A percentile compares a stretch with the other conserved stretches of the same genome.
Conservation (phyloP, 2,113 vertebrate genomes). For the Seriola rivoliana region DNA sequence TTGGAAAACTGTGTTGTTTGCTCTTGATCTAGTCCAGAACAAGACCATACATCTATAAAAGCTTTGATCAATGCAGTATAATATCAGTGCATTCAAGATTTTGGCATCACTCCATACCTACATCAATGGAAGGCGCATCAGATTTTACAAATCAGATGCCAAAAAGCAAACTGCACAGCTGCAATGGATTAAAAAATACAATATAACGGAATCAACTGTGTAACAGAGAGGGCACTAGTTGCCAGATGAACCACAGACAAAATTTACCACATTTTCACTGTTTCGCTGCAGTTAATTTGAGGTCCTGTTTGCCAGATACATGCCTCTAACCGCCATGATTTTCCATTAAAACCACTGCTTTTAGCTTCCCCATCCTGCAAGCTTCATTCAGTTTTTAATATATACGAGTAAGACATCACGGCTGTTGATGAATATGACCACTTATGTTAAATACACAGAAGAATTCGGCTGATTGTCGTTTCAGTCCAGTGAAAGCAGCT, state of each 20-base stretch:
- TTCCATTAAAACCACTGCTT: conserved; percentile 29
- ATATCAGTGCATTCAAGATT: not conserved
- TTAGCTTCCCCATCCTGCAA: not conserved
- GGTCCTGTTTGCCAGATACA: conserved; percentile 33
- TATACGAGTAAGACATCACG: not conserved
- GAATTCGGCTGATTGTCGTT: not conserved
- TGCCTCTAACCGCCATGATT: conserved; percentile 11
- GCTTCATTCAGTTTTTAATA: conserved; percentile 10
- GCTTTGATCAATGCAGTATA: not conserved
- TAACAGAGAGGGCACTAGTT: not conserved
- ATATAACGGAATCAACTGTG: not conserved
- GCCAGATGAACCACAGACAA: conserved; percentile 32
- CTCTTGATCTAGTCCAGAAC: not conserved
- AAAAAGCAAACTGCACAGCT: conserved; percentile 1
- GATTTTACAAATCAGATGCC: not conserved
- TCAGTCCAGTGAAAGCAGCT: not conserved
- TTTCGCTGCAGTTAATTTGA: conserved; percentile 36
- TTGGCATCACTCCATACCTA: not conserved
- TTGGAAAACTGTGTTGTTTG: not conserved
- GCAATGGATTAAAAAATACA: not conserved
- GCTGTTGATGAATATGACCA: not conserved
- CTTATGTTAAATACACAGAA: conserved; percentile 16
- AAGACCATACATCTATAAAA: not conserved
- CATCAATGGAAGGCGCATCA: not conserved
- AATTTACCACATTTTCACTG: conserved; percentile 30